phyloP scores from a whole-genome alignment of 2,113 vertebrate genomes.

The Micromys minutus region DNA sequence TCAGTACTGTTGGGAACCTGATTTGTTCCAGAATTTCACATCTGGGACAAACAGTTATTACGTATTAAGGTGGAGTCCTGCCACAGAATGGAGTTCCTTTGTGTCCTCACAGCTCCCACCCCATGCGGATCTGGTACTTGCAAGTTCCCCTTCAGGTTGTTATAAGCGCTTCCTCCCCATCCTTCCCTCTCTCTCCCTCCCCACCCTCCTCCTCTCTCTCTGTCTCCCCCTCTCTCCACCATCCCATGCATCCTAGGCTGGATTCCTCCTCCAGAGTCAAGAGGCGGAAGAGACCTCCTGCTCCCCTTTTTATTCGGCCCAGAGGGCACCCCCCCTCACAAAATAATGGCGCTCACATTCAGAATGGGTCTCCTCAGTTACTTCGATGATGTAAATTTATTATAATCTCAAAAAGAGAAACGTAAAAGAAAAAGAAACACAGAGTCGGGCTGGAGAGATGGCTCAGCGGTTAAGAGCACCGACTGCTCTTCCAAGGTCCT shows the following conservation, averaged over 20 bases:
- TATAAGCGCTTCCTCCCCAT: no score
- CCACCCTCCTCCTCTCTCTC: no score
- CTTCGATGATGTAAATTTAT: neutral
- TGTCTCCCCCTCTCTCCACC: no score
- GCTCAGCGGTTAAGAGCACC: no score
- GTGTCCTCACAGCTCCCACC: neutral
- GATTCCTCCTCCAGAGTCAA: no score
- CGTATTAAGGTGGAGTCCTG: neutral
- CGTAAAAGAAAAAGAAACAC: neutral
- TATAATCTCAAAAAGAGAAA: neutral
- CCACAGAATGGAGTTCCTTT: neutral
- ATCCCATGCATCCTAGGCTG: neutral
- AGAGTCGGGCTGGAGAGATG: no score
- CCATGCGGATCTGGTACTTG: neutral
- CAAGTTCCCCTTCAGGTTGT: neutral
- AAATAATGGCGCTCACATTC: neutral
- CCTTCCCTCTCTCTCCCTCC: no score
- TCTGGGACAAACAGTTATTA: neutral
- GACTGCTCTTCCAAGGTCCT: no score
- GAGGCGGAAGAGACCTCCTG: neutral
- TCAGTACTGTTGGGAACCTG: neutral
- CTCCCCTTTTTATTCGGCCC: neutral
- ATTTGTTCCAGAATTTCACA: neutral
- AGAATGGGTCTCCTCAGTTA: neutral
- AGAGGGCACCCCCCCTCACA: neutral